Evolutionary conservation across 1,140 invertebrate species (phyloP).

Genomic region (Vollenhovia emeryi): DNA sequence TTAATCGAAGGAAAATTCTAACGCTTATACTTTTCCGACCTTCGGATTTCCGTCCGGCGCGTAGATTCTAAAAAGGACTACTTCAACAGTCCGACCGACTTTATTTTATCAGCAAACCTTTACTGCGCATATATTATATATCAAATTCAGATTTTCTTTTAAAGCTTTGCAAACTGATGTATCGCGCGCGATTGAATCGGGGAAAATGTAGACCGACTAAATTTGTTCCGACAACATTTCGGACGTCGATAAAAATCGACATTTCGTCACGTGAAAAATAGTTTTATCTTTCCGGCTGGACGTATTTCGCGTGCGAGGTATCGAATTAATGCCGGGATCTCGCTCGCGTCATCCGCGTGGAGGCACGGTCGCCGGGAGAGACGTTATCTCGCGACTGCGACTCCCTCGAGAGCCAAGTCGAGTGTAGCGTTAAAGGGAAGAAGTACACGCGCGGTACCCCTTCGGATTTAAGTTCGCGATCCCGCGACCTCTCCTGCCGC

Average conservation of each 20-base stretch:
- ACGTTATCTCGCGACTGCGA: constrained; percentile 66
- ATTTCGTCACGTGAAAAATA: constrained; percentile 43
- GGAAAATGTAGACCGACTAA: not conserved
- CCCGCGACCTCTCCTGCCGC: not conserved
- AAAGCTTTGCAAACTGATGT: not conserved
- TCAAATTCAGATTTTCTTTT: not conserved
- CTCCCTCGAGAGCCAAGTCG: constrained; percentile 57
- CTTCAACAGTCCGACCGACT: not conserved
- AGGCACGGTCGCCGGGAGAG: constrained; percentile 48
- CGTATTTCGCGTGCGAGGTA: constrained; percentile 8
- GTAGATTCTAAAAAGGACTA: not conserved
- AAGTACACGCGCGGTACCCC: constrained; percentile 47
- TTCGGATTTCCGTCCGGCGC: not conserved
- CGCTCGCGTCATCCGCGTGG: constrained; percentile 49
- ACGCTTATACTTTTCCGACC: not conserved
- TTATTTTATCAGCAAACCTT: constrained; percentile 6
- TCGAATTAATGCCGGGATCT: constrained; percentile 63
- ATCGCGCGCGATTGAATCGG: constrained; percentile 2
- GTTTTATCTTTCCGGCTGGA: not conserved
- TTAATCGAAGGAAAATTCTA: not conserved
- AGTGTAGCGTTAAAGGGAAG: constrained; percentile 35
- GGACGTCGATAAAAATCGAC: constrained; percentile 5
- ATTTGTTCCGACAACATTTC: constrained; percentile 39
- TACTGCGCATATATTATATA: not conserved
- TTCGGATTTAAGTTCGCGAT: constrained; percentile 61